A percentile compares a stretch with the other conserved stretches of the same genome.
These are phyloP conservation scores for Hydrozoanthus tunicans DNA, from an alignment of 64 coral and sea anemone genomes.

Conservation along the genomic window DNA sequence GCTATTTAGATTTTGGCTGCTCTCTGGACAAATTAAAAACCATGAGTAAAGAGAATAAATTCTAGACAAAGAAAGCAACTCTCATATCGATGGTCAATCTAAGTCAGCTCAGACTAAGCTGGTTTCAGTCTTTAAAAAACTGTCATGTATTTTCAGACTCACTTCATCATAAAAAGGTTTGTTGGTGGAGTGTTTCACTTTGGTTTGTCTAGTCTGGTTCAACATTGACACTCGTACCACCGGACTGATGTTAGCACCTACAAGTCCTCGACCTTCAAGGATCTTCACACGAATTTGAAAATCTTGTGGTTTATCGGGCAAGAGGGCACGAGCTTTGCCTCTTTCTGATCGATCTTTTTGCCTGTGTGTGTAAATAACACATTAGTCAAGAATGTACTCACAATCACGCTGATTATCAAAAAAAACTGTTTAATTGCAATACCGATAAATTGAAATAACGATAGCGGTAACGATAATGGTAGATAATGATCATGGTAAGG, in stretches of 20 bases:
- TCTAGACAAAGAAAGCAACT: too few relatives aligned
- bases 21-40: too few relatives aligned
- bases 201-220: conserved; percentile 83
- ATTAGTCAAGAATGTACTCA: neutral
- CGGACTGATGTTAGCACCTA: conserved; percentile 91
- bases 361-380: neutral
- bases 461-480: too few relatives aligned
- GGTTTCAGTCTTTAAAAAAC: neutral
- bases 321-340: neutral
- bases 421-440: neutral
- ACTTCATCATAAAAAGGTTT: conserved; percentile 99
- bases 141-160: neutral
- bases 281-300: conserved; percentile 85
- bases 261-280: conserved; percentile 87
- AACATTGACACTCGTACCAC: conserved; percentile 79
- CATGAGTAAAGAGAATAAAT: too few relatives aligned
- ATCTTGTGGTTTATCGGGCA: conserved; percentile 56
- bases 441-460: too few relatives aligned
- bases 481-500: too few relatives aligned
- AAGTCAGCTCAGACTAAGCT: neutral
- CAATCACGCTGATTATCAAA: neutral
- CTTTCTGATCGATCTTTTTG: neutral
- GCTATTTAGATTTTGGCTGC: too few relatives aligned
- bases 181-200: conserved; percentile 81
- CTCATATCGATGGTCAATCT: too few relatives aligned